Percentiles rank a stretch among this genome's conserved stretches.
Evolutionary conservation across 1,140 invertebrate genomes (phyloP).

Genomic region (Mizuhopecten yessoensis): DNA sequence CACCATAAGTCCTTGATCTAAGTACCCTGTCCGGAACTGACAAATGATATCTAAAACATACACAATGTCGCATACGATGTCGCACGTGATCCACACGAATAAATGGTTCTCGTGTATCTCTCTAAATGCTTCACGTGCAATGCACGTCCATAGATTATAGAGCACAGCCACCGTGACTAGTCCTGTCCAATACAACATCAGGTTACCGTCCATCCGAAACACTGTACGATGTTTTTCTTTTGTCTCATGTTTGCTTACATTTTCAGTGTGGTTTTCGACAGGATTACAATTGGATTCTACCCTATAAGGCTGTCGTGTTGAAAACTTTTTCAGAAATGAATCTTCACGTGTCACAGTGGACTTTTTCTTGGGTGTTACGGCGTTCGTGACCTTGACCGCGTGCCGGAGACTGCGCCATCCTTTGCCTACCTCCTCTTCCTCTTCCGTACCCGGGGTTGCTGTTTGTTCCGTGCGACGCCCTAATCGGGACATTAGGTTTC

Average conservation of each 20-base stretch:
- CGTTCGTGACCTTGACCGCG: conserved; percentile 95
- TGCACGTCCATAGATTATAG: conserved; percentile 97
- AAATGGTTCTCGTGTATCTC: conserved; percentile 89
- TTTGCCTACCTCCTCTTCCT: conserved; percentile 48
- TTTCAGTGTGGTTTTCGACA: conserved; percentile 56
- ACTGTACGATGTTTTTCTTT: conserved; percentile 85
- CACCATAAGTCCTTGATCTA: conserved; percentile 97
- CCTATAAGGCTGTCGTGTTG: conserved; percentile 89
- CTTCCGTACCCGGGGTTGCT: background rate
- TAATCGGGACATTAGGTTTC: background rate
- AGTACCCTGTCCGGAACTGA: conserved; percentile 96
- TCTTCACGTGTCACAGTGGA: conserved; percentile 95
- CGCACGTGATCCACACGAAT: conserved; percentile 91
- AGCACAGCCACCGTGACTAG: conserved; percentile 93
- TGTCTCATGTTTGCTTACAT: conserved; percentile 82
- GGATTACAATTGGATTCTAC: conserved; percentile 50
- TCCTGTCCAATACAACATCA: conserved; percentile 97
- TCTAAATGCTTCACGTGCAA: conserved; percentile 96
- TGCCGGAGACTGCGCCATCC: conserved; percentile 96
- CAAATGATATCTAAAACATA: conserved; percentile 94
- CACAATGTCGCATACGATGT: conserved; percentile 92
- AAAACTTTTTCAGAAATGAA: conserved; percentile 96
- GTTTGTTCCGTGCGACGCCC: background rate
- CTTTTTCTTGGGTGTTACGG: conserved; percentile 89
- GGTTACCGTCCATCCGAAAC: conserved; percentile 96